phyloP scores from a whole-genome alignment of 2,888 invertebrate genomes.

The Zootermopsis nevadensis region DNA sequence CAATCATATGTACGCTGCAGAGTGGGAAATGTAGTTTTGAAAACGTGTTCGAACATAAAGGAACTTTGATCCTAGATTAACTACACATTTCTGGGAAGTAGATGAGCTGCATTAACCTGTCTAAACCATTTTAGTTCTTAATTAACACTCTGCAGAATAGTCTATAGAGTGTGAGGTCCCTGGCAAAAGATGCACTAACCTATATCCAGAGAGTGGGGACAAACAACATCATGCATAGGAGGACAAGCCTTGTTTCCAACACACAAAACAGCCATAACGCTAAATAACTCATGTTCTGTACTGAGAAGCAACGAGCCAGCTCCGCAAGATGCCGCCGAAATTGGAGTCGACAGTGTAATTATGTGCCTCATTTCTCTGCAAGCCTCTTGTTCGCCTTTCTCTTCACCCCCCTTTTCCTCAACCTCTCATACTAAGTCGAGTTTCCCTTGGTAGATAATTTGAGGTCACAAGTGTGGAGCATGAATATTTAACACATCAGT shows the following conservation, averaged over 20 bases:
- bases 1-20: no score
- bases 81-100: slow-evolving; percentile 30
- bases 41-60: slow-evolving; percentile 39
- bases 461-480: slow-evolving; percentile 53
- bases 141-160: slow-evolving; percentile 30
- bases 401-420: slow-evolving; percentile 43
- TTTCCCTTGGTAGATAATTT: slow-evolving; percentile 52
- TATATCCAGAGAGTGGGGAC: slow-evolving; percentile 29
- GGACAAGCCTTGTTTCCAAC: slow-evolving; percentile 36
- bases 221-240: slow-evolving; percentile 31
- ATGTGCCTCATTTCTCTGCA: slow-evolving; percentile 53
- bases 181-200: slow-evolving; percentile 43
- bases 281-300: slow-evolving; percentile 51
- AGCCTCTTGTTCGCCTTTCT: slow-evolving; percentile 43
- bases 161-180: slow-evolving; percentile 11
- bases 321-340: slow-evolving; percentile 51
- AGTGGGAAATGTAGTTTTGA: slow-evolving; percentile 7
- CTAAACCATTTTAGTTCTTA: slow-evolving; percentile 34
- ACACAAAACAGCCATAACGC: slow-evolving; percentile 42
- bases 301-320: slow-evolving; percentile 22
- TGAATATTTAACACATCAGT: slow-evolving; percentile 54
- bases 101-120: slow-evolving; percentile 41
- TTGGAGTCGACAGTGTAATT: slow-evolving; percentile 53
- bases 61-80: slow-evolving; percentile 42
- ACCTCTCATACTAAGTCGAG: slow-evolving; percentile 46